Evolutionary conservation across 2,797 vertebrate species (phyloP), one percentile per base, ranked within the genome.

Genomic region (Typhlichthys subterraneus): DNA sequence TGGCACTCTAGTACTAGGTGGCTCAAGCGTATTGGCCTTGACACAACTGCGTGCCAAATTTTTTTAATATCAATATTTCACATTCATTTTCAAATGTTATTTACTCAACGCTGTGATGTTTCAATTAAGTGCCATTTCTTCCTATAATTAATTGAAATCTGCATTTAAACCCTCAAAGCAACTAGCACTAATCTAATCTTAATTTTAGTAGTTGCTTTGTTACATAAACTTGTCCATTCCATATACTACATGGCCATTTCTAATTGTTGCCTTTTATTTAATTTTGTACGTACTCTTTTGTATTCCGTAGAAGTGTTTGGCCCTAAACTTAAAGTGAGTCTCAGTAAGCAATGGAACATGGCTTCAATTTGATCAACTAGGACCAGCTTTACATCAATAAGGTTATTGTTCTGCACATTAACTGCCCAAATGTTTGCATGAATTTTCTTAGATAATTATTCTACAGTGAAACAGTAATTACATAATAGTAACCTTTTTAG

Each of bases 31-130:
- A 85, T 86, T 88, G 87, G 92, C 91, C 92, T 93, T 93, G 87
- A 87, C 75, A 91, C 91, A 92, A 85, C 87, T 85, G 68, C 88
- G 92, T 94, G 92, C 93, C 93, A 86, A 61, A 82, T 86, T 65
- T 75, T 75, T 82, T 84, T 80, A 81, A 80, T 63, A 70, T 74
- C 63, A 70, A 12, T 84, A 72, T 72, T 82, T 85, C 70, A 75
- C 86, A 75, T 91, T 90, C 80, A 78, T 80, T 73, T 73, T 76
- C 42, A 53, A 65, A 79, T 67, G 70, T 84, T 87, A 70, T 79
- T 83, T 82, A 73, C 61, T 68, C 78, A 77, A 87, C 84, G 75
- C 89, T 88, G 85, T 88, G 88, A 88, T 89, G 81, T 82, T 75
- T 79, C 85, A 87, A 69, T 47, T 46, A 83, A 91, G 84, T 91